Evolutionary conservation across 1,140 invertebrate genomes (phyloP), one percentile per base, ranked within the genome.

Genomic region (Diachasma alloeum): DNA sequence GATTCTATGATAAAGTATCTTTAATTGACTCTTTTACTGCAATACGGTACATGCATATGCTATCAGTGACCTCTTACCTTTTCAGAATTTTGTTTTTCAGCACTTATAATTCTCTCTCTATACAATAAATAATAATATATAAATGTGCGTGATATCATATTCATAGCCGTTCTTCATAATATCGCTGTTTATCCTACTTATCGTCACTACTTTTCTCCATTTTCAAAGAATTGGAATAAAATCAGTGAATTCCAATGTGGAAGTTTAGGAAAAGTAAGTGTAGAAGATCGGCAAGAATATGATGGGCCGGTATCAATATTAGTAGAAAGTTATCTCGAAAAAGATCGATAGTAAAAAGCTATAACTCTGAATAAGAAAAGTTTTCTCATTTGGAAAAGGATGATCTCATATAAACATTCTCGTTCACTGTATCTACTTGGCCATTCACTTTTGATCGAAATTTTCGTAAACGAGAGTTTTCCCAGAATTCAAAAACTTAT

Each of bases 261-360:
- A 53, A 53, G 48, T 53, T 53, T 53, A 11, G 31, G 66, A 26
- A 36, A 68, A 26, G 22, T 68, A 68, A 36, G 5, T 15, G 22
- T 68, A 15, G 63, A 67, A 69, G 15, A 69, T 42, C 67, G 19
- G 17, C 67, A n/a, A 44, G 17, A 69, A 69, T 36, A 19, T 13
- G 67, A 42, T 69, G 42, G 4, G 42, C 67, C 37, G 37, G 11
- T 69, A 69, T 69, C n/a, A n/a, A 68, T 68, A 68, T n/a, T 68
- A 24, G 37, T 68, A 69, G 48, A 53, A 53, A 53, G 48, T 53
- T 69, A 69, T 39, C 4, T 69, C 42, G 67, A 42, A 42, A 42
- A 69, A 69, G 67, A 44, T 69, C 67, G 36, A 69, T 69, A 44
- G 67, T 69, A 42, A 69, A 69, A 69, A 69, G 67, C 67, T 69